A percentile compares a stretch with the other conserved stretches of the same genome.
Conservation (phyloP, 2,113 vertebrate species). For the Phainopepla nitens region DNA sequence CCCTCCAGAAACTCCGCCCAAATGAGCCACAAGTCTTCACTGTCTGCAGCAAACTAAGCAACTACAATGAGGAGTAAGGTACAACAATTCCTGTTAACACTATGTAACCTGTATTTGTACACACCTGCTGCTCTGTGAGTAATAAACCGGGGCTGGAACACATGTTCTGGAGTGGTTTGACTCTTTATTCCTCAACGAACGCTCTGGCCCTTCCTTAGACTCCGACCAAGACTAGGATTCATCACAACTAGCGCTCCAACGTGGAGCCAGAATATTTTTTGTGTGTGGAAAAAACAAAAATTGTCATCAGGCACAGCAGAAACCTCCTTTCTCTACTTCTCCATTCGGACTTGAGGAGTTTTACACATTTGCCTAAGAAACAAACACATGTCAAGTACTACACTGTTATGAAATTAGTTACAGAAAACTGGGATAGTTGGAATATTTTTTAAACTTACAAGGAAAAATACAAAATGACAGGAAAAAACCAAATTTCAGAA, state of each 20-base stretch:
- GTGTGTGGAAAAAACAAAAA: conserved; percentile 72
- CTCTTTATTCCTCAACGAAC: conserved; percentile 72
- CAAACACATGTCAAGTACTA: conserved; percentile 74
- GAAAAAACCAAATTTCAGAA: not conserved
- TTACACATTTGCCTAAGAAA: conserved; percentile 79
- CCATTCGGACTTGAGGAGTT: conserved; percentile 69
- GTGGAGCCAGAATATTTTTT: conserved; percentile 65
- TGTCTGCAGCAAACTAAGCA: not conserved
- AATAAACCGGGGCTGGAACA: conserved; percentile 64
- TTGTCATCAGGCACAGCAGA: conserved; percentile 73
- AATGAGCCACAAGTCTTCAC: not conserved
- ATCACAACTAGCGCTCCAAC: conserved; percentile 64
- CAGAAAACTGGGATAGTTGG: conserved; percentile 16
- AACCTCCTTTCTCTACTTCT: conserved; percentile 74
- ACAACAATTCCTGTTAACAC: conserved; percentile 51
- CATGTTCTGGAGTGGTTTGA: conserved; percentile 70
- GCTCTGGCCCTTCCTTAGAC: conserved; percentile 74
- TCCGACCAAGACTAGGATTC: conserved; percentile 67
- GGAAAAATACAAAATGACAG: not conserved
- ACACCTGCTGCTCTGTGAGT: conserved; percentile 75
- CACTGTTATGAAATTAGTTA: conserved; percentile 43
- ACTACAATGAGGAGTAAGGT: not conserved
- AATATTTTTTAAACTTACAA: conserved; percentile 8
- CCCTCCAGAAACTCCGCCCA: not conserved
- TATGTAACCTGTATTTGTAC: conserved; percentile 64